Evolutionary conservation across 2,888 invertebrate genomes (phyloP).

Genomic region (Acronicta alni): DNA sequence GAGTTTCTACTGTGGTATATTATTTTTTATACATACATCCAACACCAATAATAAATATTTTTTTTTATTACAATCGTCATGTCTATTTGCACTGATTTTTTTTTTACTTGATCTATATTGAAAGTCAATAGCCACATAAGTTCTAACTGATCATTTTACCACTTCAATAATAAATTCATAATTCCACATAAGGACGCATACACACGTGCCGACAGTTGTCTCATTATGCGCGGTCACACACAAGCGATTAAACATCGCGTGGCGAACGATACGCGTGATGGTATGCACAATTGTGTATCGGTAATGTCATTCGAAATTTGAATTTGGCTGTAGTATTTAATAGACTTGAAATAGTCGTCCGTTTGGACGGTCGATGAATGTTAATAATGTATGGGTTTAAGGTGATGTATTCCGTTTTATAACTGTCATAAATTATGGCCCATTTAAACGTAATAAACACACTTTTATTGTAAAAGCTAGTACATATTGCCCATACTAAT

Average conservation of each 20-base stretch:
- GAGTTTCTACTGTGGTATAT: no score
- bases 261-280: constrained; percentile 59
- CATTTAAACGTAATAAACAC: neutral
- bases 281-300: constrained; percentile 55
- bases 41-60: no score
- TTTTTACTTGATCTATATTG: neutral
- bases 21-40: no score
- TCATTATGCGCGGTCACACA: constrained; percentile 83
- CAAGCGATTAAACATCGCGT: constrained; percentile 68
- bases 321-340: constrained; percentile 55
- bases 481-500: neutral
- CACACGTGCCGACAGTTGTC: constrained; percentile 60
- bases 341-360: constrained; percentile 58
- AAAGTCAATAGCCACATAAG: neutral
- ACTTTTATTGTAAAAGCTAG: no score
- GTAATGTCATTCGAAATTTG: constrained; percentile 65
- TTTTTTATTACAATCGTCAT: no score
- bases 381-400: constrained; percentile 32
- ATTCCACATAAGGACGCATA: constrained; percentile 68
- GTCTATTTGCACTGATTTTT: neutral
- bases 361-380: constrained; percentile 48
- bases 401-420: neutral
- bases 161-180: constrained; percentile 59
- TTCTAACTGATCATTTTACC: constrained; percentile 10
- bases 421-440: neutral